These are phyloP conservation scores for Drosophila neotestacea DNA, from an alignment of 2,888 invertebrate genomes.

Conservation along the genomic window DNA sequence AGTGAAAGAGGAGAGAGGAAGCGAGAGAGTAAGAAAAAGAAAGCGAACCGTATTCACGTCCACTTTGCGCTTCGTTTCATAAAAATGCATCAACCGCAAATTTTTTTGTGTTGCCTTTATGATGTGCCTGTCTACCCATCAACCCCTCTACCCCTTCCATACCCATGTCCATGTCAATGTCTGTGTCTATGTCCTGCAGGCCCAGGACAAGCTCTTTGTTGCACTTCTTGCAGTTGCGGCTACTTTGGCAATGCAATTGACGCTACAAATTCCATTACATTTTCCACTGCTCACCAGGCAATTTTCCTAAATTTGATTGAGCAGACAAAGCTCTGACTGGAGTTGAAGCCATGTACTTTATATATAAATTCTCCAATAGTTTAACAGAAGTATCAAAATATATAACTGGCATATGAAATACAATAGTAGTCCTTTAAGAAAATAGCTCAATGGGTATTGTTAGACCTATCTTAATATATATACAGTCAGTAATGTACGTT, in stretches of 20 bases:
- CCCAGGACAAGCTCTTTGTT: conserved; percentile 53
- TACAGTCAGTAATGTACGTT: too few relatives aligned
- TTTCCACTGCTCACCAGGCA: conserved; percentile 57
- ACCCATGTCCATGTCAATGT: conserved; percentile 10
- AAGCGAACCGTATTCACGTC: conserved; percentile 34
- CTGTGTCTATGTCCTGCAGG: conserved; percentile 51
- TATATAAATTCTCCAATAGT: conserved; percentile 14
- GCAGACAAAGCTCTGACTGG: conserved; percentile 24
- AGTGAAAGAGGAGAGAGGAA: background rate
- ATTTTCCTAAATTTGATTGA: conserved; percentile 66
- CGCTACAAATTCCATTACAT: conserved; percentile 69
- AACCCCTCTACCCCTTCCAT: background rate
- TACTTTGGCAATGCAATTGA: conserved; percentile 70
- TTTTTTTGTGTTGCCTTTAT: conserved; percentile 58
- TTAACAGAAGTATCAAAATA: background rate
- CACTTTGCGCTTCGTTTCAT: conserved; percentile 62
- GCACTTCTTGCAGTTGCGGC: conserved; percentile 59
- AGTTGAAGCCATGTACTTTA: conserved; percentile 5
- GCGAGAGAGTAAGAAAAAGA: conserved; percentile 1
- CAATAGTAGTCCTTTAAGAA: background rate
- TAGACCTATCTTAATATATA: too few relatives aligned
- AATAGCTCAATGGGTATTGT: background rate
- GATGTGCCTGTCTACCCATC: conserved; percentile 40
- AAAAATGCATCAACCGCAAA: conserved; percentile 72
- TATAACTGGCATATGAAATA: conserved; percentile 5